Base-by-base conservation (phyloP, 2,888 invertebrate species). In the Synanthedon andrenaeformis region DNA sequence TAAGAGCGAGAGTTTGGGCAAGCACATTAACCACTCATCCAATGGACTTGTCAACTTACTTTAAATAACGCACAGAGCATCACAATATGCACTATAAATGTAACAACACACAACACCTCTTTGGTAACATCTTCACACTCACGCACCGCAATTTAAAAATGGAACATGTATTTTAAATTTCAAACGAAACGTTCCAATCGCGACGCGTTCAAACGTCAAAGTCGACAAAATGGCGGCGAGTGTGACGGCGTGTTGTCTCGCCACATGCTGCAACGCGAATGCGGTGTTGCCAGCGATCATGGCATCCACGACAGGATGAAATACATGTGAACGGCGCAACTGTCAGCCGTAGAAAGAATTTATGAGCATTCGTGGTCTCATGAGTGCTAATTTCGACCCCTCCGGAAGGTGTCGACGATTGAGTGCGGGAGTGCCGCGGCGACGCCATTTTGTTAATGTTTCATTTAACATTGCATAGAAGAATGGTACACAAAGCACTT, bases 321-420 rank as follows among this genome's bases (percentile, higher is more conserved):
- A 69, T 69, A 80, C 78, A 78, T 80, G 83, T 76, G 75, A 79
- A 71, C 72, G 64, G 66, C 58, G 54, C 75, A 78, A 72, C 82
- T 86, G 87, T 87, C 86, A 86, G 73, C 55, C 62, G 71, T 72
- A 66, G 80, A 86, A 84, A 87, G 86, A 87, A 87, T 86, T 86
- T 87, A 87, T 86, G 85, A 74, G 76, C 73, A 60, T 59, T 28
- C 58, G 61, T 60, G 59, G 61, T 50, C 51, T 48, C 52, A 41
- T 41, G 41, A 23, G 60, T 53, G 53, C 56, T 69, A 70, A 76
- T 71, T 67, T 55, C 56, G 66, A 66, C 81, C 78, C 75, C 80
- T 76, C 77, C 81, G 86, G 86, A 85, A 70, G 70, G 63, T 58
- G 63, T 58, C 58, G 64, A 64, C 13, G 64, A 69, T 74, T 62